Evolutionary conservation across 2,113 vertebrate species (phyloP), one percentile per base, ranked within the genome.

Genomic region (Theristicus caerulescens): DNA sequence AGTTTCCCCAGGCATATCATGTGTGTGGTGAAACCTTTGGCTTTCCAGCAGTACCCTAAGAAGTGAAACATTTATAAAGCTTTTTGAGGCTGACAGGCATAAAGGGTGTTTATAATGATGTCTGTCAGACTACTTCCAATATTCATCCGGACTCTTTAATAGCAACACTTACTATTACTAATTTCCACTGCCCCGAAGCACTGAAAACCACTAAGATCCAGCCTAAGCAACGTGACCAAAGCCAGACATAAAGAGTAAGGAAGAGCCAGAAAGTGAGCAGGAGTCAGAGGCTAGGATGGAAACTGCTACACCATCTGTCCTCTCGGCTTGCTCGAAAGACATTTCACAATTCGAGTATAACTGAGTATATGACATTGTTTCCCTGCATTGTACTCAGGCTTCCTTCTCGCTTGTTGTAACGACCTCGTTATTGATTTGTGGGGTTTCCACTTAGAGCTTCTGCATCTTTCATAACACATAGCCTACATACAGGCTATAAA

Each of bases 201-300:
- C 40, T 7, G 46, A 11, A 29, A 76, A 93, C 11, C 0, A 0
- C 38, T 7, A 2, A 87, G 86, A 69, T 46, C n/a, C 85, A 86
- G 58, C 31, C 34, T 3, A 9, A 95, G 78, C 24, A 62, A 62
- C 0, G 2, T 1, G 9, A 65, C 78, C 66, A 13, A 91, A 94
- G 91, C 94, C 81, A 91, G 91, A 52, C 80, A 89, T 59, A 88
- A 93, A 92, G 88, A 85, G 57, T 77, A 82, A 79, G 58, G 86
- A 85, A 90, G 95, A 96, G 94, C 91, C 94, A 94, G 91, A 38
- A 93, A 97, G 94, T 85, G 95, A 86, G 86, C 95, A 92, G 94
- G 88, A 96, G 95, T 86, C 86, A 64, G 92, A 82, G 92, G 82
- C 81, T 72, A 86, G 71, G 80, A 64, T 69, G 91, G 81, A 74